These are phyloP conservation scores for Eupithecia inturbata DNA, from an alignment of 2,888 invertebrate species.

Conservation along the genomic window DNA sequence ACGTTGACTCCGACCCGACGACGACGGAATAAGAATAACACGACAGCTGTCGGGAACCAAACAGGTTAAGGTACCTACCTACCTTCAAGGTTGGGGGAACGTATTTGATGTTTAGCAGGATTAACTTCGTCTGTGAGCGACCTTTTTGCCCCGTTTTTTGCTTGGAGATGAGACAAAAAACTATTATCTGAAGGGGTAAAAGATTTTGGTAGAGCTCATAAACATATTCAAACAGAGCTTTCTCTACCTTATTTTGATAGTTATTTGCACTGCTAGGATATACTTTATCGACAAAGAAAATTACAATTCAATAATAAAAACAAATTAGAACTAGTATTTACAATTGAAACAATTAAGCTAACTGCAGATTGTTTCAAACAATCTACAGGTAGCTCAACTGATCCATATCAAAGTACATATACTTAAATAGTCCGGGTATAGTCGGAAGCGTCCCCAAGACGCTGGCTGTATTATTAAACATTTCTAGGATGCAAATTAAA, in stretches of 20 bases:
- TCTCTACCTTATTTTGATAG: not conserved
- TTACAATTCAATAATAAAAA: no score
- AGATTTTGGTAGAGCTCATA: not conserved
- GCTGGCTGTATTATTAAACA: no score
- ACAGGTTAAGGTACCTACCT: slow-evolving; percentile 31
- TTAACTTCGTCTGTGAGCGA: slow-evolving; percentile 11
- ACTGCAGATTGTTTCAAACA: no score
- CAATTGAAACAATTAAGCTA: no score
- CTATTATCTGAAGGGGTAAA: not conserved
- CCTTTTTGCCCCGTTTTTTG: slow-evolving; percentile 12
- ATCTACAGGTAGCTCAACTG: no score
- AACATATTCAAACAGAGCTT: not conserved
- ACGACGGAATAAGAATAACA: slow-evolving; percentile 8
- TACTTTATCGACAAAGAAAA: no score
- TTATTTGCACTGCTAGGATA: not conserved
- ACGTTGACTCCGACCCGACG: slow-evolving; percentile 46
- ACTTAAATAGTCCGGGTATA: no score
- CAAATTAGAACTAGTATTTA: no score
- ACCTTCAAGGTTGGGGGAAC: slow-evolving; percentile 24
- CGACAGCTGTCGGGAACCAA: slow-evolving; percentile 42
- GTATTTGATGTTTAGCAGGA: slow-evolving; percentile 25
- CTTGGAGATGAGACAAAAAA: not conserved
- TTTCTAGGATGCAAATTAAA: not conserved
- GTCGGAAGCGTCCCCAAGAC: no score
- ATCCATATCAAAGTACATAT: no score